Evolutionary conservation across 2,888 invertebrate species (phyloP), one percentile per base, ranked within the genome.

Genomic region (Plemyria rubiginata): DNA sequence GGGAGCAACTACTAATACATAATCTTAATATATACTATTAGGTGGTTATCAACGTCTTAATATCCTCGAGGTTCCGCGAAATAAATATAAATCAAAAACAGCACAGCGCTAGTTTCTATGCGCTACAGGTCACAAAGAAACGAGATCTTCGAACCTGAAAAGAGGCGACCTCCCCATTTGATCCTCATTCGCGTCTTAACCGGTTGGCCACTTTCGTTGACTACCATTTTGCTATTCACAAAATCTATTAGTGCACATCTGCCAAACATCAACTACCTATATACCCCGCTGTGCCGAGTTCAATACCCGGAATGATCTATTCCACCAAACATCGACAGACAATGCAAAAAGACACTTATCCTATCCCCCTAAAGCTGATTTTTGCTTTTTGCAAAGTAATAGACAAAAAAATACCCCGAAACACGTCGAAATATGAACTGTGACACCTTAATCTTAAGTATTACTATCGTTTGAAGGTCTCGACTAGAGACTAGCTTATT

Each of bases 221-320:
- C 41, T 58, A n/a, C 46, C 53, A 50, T 52, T 51, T 40, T 15
- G 15, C 54, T 56, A 65, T 60, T 60, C 56, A 57, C 46, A 59
- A 54, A 49, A 55, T 63, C 52, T 62, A 58, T 45, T 56, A 62
- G 41, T 66, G 66, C 66, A 66, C 66, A 66, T 62, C 59, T 66
- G 66, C 60, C 62, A 59, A 65, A 51, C 54, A 63, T 63, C 54
- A 52, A 83, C 85, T 87, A 86, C 16, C 28, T 41, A 16, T 22
- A 87, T 86, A 85, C 82, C 74, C 70, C 65, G 71, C 74, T 64
- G 59, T 70, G 85, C 29, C 29, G 60, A 73, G 89, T 87, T 88
- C 88, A 85, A 84, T 89, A 87, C 77, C 88, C 88, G 82, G 71
- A 40, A 29, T 15, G 1, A 2, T n/a, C 43, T 48, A 7, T 43